These are phyloP conservation scores for Clarias batrachus DNA, from an alignment of 2,113 vertebrate genomes.

Conservation along the genomic window DNA sequence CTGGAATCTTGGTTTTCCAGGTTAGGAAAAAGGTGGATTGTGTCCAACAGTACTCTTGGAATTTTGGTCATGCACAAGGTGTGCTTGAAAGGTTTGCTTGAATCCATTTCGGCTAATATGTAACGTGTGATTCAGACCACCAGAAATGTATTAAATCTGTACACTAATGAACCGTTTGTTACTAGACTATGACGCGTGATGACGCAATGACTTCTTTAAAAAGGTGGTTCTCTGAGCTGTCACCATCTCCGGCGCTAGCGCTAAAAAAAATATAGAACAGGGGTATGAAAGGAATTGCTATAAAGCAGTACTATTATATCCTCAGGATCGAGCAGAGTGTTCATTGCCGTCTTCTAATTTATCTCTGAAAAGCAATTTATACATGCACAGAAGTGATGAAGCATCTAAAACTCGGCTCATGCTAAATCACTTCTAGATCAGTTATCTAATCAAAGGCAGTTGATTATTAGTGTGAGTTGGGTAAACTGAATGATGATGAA, in stretches of 20 bases:
- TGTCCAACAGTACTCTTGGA: not conserved
- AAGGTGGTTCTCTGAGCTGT: not conserved
- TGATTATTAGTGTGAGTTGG: slow-evolving; percentile 46
- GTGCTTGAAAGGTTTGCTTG: not conserved
- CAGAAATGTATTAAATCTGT: not conserved
- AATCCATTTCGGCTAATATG: not conserved
- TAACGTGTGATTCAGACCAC: not conserved
- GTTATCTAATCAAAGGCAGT: slow-evolving; percentile 43
- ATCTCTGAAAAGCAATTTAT: slow-evolving; percentile 18
- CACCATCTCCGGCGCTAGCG: not conserved
- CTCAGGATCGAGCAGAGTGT: not conserved
- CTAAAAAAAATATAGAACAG: not conserved
- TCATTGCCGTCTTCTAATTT: not conserved
- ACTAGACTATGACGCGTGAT: not conserved
- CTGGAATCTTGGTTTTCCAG: not conserved
- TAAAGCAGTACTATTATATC: slow-evolving; percentile 1
- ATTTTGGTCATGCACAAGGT: not conserved
- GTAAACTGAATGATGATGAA: slow-evolving; percentile 48
- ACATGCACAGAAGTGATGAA: slow-evolving; percentile 30
- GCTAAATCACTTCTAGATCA: slow-evolving; percentile 39
- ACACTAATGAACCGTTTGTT: not conserved
- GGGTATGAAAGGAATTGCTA: not conserved
- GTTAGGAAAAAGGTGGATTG: not conserved
- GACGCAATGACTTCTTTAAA: not conserved
- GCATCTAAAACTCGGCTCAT: slow-evolving; percentile 14